These are phyloP conservation scores for Coleophora deauratella DNA, from an alignment of 2,888 invertebrate species.

Conservation along the genomic window DNA sequence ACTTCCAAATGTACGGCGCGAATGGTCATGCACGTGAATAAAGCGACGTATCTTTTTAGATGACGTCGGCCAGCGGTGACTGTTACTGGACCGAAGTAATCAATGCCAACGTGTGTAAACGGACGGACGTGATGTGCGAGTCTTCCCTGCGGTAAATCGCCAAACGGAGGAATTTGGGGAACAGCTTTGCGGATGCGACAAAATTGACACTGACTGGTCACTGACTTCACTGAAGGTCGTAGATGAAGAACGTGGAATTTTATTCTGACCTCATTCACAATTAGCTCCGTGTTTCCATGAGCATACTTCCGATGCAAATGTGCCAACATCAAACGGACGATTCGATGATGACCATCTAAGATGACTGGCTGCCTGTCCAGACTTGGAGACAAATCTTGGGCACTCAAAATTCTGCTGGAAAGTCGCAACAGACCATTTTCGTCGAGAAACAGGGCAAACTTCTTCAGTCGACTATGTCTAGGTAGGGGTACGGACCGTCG, in stretches of 20 bases:
- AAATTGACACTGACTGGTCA: not conserved
- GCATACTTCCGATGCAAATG: not conserved
- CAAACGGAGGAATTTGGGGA: slow-evolving; percentile 4
- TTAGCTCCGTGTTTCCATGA: slow-evolving; percentile 3
- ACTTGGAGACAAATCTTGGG: too few relatives aligned
- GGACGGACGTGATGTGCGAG: slow-evolving; percentile 9
- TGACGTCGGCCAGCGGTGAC: slow-evolving; percentile 11
- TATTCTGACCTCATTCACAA: slow-evolving; percentile 8
- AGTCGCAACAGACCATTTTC: not conserved
- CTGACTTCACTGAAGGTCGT: not conserved
- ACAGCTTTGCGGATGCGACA: slow-evolving; percentile 1
- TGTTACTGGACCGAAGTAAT: slow-evolving; percentile 14
- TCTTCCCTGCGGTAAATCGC: slow-evolving; percentile 8
- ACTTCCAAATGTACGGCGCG: slow-evolving; percentile 12
- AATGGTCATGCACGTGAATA: slow-evolving; percentile 12
- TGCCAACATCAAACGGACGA: not conserved
- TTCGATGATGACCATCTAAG: not conserved
- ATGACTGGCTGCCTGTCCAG: not conserved
- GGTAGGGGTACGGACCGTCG: not conserved
- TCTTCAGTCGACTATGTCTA: not conserved
- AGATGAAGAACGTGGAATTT: slow-evolving; percentile 5
- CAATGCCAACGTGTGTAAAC: slow-evolving; percentile 13
- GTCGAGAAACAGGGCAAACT: not conserved
- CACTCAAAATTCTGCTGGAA: not conserved
- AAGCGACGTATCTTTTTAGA: slow-evolving; percentile 12